Evolutionary conservation across 1,140 invertebrate species (phyloP), one percentile per base, ranked within the genome.

Genomic region (Dysdera silvatica): DNA sequence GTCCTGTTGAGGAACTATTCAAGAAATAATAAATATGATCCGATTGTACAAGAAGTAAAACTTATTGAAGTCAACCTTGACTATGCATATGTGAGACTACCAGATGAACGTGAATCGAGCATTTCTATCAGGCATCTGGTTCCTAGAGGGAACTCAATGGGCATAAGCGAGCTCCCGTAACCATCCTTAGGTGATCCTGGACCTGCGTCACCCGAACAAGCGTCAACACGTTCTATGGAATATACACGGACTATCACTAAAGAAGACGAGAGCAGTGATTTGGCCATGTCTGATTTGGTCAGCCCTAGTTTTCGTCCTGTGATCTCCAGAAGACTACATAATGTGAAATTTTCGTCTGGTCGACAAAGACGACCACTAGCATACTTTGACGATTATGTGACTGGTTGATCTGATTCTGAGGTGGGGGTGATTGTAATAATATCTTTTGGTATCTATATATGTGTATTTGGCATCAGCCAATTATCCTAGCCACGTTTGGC

Each of bases 371-470:
- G 28, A 18, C 52, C 32, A 35, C 52, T 33, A 10, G 29, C 32
- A 10, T 37, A 54, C 28, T 5, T 54, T 18, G 23, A 24, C 5
- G 52, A 54, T 33, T 54, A 37, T 37, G 8, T 24, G 18, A n/a
- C n/a, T n/a, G n/a, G n/a, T n/a, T n/a, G n/a, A 52, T 7, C 14
- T 16, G 14, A 29, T 2, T 52, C 8, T 52, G 12, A 31, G 49
- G 49, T 16, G 28, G 49, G 49, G 26, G 49, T 52, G 49, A 52
- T 29, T 29, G 26, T 52, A 20, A 20, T 52, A 52, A n/a, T n/a
- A n/a, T n/a, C n/a, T n/a, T n/a, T n/a, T n/a, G n/a, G n/a, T n/a
- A n/a, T n/a, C n/a, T n/a, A n/a, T n/a, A n/a, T n/a, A n/a, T n/a
- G n/a, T n/a, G n/a, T n/a, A n/a, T n/a, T n/a, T n/a, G n/a, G n/a